phyloP scores from a whole-genome alignment of 2,113 vertebrate species.

The Mesitornis unicolor region DNA sequence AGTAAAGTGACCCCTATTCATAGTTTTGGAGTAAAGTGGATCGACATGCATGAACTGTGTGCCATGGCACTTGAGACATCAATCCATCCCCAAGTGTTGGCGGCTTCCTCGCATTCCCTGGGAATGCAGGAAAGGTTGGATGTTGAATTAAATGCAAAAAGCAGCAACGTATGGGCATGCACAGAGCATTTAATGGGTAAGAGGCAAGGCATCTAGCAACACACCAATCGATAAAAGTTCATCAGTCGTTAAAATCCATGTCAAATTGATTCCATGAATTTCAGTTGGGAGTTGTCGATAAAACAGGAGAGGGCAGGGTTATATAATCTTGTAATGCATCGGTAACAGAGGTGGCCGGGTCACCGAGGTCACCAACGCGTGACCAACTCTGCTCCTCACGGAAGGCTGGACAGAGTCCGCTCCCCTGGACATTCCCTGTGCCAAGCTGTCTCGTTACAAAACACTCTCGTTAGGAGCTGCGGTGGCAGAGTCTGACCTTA shows the following conservation, averaged over 20 bases:
- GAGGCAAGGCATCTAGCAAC: constrained; percentile 19
- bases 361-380: not conserved
- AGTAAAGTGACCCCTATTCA: not conserved
- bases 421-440: not conserved
- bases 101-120: not conserved
- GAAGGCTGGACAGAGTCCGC: not conserved
- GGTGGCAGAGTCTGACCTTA: not conserved
- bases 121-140: constrained; percentile 21
- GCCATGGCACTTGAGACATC: not conserved
- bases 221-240: constrained; percentile 23
- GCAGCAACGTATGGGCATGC: constrained; percentile 1
- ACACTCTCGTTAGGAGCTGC: not conserved
- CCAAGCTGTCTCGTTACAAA: not conserved
- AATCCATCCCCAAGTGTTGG: not conserved
- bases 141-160: not conserved
- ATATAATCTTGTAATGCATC: not conserved
- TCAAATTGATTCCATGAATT: constrained; percentile 9
- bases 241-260: constrained; percentile 49
- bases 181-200: constrained; percentile 27
- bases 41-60: constrained; percentile 34
- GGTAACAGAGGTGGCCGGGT: not conserved
- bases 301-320: not conserved
- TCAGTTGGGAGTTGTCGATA: constrained; percentile 8
- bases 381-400: not conserved
- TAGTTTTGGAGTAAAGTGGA: constrained; percentile 1